Evolutionary conservation across 2,113 vertebrate genomes (phyloP).

Genomic region (Mesocricetus auratus): DNA sequence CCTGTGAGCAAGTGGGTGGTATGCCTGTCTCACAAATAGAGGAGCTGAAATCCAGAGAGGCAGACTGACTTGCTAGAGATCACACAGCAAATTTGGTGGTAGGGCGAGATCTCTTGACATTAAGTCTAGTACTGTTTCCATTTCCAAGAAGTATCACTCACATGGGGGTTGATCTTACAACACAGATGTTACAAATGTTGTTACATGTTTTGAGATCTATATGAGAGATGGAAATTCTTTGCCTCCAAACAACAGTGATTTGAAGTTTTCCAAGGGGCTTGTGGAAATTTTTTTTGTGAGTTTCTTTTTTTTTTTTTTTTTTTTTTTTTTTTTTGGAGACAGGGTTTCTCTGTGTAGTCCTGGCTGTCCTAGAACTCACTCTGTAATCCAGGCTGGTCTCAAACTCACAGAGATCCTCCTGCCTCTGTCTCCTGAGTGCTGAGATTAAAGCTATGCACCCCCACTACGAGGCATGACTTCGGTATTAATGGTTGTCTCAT

Average conservation of each 20-base stretch:
- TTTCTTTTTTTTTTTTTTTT: no score
- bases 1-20: background rate
- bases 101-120: slow-evolving; percentile 21
- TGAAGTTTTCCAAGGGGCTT: background rate
- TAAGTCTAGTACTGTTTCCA: slow-evolving; percentile 21
- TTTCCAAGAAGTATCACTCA: slow-evolving; percentile 53
- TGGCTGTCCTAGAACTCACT: no score
- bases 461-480: background rate
- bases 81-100: slow-evolving; percentile 29
- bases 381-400: no score
- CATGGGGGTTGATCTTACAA: slow-evolving; percentile 4
- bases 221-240: slow-evolving; percentile 26
- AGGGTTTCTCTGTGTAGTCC: background rate
- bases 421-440: background rate
- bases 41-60: slow-evolving; percentile 53
- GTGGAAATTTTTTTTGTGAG: background rate
- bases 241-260: background rate
- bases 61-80: slow-evolving; percentile 48
- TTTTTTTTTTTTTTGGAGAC: background rate
- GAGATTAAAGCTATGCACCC: background rate
- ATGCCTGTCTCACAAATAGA: slow-evolving; percentile 45
- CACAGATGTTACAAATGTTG: slow-evolving; percentile 30
- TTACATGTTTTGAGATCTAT: slow-evolving; percentile 32
- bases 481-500: background rate
- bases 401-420: background rate